Conservation (phyloP, 1,140 invertebrate species). For the Campodea augens region DNA sequence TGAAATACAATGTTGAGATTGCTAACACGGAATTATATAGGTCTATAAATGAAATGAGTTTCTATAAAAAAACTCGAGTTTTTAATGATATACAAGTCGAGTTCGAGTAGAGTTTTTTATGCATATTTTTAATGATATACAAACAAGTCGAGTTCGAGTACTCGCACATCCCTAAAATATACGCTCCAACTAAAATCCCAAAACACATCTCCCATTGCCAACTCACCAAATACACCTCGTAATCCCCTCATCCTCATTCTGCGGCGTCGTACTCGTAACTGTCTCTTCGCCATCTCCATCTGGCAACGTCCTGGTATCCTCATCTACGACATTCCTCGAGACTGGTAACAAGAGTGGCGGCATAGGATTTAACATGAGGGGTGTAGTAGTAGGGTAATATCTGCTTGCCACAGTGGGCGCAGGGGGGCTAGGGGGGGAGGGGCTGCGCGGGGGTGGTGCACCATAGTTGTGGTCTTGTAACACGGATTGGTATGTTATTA, state of each 20-base stretch:
- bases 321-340: constrained; percentile 14
- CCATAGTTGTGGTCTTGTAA: constrained; percentile 66
- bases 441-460: constrained; percentile 41
- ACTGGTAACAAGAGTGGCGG: constrained; percentile 9
- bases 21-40: too few species aligned
- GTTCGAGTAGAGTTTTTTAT: too few species aligned
- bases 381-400: not conserved
- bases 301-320: constrained; percentile 16
- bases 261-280: constrained; percentile 70
- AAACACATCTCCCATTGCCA: not conserved
- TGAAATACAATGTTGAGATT: too few species aligned
- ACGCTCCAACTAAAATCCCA: not conserved
- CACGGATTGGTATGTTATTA: constrained; percentile 46
- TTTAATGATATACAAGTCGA: too few species aligned
- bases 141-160: too few species aligned
- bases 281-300: constrained; percentile 44
- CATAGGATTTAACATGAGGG: not conserved
- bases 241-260: constrained; percentile 67
- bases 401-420: constrained; percentile 3
- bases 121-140: too few species aligned
- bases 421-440: constrained; percentile 23
- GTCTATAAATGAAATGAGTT: too few species aligned
- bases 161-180: too few species aligned
- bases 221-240: constrained; percentile 71
- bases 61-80: too few species aligned